Percentiles rank a stretch among this genome's conserved stretches.
These are phyloP conservation scores for Drosophila kepulauana DNA, from an alignment of 1,140 invertebrate species.

Conservation along the genomic window DNA sequence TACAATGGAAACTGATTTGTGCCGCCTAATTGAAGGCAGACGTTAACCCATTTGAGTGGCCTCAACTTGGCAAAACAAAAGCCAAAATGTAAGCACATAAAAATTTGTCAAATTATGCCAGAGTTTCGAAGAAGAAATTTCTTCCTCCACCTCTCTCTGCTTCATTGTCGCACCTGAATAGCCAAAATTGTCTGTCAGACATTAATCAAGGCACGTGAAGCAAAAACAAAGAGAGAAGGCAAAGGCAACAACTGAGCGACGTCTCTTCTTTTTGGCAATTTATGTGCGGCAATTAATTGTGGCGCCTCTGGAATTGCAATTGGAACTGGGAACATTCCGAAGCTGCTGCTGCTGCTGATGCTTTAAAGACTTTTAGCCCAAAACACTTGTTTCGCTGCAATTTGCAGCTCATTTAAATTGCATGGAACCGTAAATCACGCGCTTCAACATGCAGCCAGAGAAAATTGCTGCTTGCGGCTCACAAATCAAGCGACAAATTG, in stretches of 20 bases:
- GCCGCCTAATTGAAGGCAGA: conserved; percentile 49
- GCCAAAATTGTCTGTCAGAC: conserved; percentile 65
- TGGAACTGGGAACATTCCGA: background rate
- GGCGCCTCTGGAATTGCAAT: conserved; percentile 28
- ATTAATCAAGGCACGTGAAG: conserved; percentile 62
- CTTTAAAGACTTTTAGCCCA: conserved; percentile 46
- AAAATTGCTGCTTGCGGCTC: conserved; percentile 51
- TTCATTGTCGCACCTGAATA: conserved; percentile 27
- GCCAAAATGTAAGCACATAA: conserved; percentile 38
- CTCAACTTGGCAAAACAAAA: conserved; percentile 3
- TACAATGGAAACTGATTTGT: conserved; percentile 9
- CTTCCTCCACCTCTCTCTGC: background rate
- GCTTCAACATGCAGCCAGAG: conserved; percentile 39
- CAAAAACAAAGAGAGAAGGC: conserved; percentile 12
- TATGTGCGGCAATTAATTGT: conserved; percentile 67
- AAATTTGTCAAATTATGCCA: conserved; percentile 63
- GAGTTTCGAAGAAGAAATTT: conserved; percentile 1
- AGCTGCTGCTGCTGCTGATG: background rate
- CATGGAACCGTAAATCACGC: conserved; percentile 62
- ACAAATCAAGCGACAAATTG: conserved; percentile 70
- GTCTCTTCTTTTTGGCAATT: conserved; percentile 34
- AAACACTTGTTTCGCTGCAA: conserved; percentile 44
- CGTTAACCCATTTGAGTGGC: conserved; percentile 54
- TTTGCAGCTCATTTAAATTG: conserved; percentile 78
- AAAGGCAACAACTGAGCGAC: conserved; percentile 19